Evolutionary conservation across 1,140 invertebrate species (phyloP).

Genomic region (Drosophila nasuta): DNA sequence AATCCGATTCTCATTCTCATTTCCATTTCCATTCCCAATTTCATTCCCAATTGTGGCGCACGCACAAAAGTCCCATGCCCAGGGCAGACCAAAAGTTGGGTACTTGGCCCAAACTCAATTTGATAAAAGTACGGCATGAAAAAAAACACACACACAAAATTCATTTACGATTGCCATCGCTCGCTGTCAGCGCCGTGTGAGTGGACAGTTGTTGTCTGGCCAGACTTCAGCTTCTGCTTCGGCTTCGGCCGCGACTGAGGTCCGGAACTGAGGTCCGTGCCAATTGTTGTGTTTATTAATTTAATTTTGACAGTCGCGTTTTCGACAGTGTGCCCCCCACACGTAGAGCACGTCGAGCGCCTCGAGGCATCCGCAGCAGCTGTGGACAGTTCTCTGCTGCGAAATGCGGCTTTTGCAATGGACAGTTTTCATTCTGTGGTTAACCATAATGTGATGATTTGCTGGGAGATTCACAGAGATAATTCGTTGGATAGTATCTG

Average conservation of each 20-base stretch:
- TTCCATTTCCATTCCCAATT: background rate
- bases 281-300: conserved; percentile 83
- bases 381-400: conserved; percentile 61
- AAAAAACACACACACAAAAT: conserved; percentile 64
- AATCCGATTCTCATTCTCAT: conserved; percentile 11
- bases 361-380: conserved; percentile 59
- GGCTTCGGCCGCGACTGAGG: background rate
- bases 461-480: conserved; percentile 8
- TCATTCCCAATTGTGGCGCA: background rate
- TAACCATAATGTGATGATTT: conserved; percentile 43
- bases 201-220: conserved; percentile 67
- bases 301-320: conserved; percentile 79
- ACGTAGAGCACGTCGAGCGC: conserved; percentile 51
- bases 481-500: background rate
- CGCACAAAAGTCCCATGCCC: conserved; percentile 18
- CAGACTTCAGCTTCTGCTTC: background rate
- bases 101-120: conserved; percentile 78
- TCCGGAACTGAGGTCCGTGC: conserved; percentile 38
- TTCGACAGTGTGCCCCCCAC: conserved; percentile 28
- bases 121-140: conserved; percentile 57
- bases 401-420: conserved; percentile 23
- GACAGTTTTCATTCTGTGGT: conserved; percentile 47
- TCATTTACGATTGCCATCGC: conserved; percentile 76
- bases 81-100: conserved; percentile 76
- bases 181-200: conserved; percentile 60